Conservation (phyloP, 2,797 vertebrate genomes). For the Capromys pilorides region DNA sequence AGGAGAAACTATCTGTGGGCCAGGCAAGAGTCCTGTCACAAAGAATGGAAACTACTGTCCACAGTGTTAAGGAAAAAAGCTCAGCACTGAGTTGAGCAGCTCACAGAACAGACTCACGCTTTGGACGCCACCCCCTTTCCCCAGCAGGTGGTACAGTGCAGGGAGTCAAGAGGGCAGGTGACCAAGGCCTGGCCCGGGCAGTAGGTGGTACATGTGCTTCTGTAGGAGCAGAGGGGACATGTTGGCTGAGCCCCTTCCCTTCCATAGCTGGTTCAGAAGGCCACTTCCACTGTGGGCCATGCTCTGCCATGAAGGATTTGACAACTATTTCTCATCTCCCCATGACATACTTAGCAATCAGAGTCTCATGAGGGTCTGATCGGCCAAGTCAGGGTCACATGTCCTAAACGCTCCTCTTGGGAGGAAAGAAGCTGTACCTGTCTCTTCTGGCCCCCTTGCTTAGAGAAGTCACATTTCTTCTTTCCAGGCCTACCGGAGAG, state of each 20-base stretch:
- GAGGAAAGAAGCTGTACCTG: not conserved
- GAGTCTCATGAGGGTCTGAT: not conserved
- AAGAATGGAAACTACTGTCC: not conserved
- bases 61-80: not conserved
- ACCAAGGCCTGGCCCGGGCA: not conserved
- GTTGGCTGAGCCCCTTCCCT: not conserved
- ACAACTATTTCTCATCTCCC: not conserved
- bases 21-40: not conserved
- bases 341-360: not conserved
- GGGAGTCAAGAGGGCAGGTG: not conserved
- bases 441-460: not conserved
- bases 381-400: not conserved
- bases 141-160: not conserved
- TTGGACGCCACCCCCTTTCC: not conserved
- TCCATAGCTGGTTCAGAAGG: not conserved
- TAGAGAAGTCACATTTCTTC: not conserved
- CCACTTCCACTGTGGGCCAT: not conserved
- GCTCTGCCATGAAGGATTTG: not conserved
- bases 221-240: not conserved
- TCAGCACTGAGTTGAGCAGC: not conserved
- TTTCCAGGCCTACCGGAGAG: not conserved
- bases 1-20: not conserved
- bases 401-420: not conserved
- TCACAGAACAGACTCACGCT: not conserved
- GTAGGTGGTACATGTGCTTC: not conserved